A percentile compares a stretch with the other conserved stretches of the same genome.
These are phyloP conservation scores for Scylla paramamosain DNA, from an alignment of 1,140 invertebrate species.

Conservation along the genomic window DNA sequence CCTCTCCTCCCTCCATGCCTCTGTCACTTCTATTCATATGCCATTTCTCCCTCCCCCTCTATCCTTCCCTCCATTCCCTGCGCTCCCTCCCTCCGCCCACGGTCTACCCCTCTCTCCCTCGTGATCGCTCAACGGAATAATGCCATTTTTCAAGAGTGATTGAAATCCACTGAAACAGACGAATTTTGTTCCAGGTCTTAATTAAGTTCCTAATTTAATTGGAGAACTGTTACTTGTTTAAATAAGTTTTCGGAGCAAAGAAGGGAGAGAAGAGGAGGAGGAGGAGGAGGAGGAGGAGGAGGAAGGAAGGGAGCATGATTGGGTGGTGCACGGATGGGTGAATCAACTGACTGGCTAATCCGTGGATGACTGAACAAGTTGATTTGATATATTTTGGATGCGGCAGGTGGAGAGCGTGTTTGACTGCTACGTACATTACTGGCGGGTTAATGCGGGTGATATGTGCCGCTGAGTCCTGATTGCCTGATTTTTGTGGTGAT, in stretches of 20 bases:
- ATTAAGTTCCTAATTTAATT: conserved; percentile 31
- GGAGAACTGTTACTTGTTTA: conserved; percentile 37
- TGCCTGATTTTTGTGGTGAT: too few species aligned
- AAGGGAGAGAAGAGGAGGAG: not conserved
- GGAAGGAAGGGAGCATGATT: not conserved
- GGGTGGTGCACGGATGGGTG: not conserved
- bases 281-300: not conserved
- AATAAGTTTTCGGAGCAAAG: conserved; percentile 25
- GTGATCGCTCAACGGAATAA: conserved; percentile 41
- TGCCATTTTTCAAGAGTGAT: conserved; percentile 25
- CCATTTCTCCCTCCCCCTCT: not conserved
- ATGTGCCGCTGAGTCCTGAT: too few species aligned
- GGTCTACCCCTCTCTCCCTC: not conserved
- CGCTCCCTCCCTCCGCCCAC: not conserved
- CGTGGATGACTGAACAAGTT: not conserved
- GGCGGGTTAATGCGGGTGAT: too few species aligned
- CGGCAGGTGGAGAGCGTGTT: too few species aligned
- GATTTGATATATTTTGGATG: not conserved
- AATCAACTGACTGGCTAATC: not conserved
- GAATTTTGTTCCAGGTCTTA: conserved; percentile 33
- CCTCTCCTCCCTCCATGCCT: not conserved
- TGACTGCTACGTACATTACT: too few species aligned
- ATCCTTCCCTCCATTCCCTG: not conserved
- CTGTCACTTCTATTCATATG: not conserved
- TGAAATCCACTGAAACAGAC: conserved; percentile 44